phyloP scores from a whole-genome alignment of 2,113 vertebrate genomes.

The Kobus ellipsiprymnus region DNA sequence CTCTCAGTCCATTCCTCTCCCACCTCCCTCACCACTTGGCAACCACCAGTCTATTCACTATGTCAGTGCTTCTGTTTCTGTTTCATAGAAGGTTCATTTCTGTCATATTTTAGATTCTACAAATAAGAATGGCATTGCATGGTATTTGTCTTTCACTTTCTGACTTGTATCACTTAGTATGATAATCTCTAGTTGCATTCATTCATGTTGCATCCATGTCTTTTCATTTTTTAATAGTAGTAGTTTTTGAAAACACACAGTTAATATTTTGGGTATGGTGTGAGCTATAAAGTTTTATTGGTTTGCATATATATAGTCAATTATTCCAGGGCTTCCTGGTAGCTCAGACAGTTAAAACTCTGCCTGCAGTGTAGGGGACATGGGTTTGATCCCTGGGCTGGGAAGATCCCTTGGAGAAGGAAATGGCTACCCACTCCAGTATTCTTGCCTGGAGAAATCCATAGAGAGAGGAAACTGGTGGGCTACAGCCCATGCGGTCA shows the following conservation, averaged over 20 bases:
- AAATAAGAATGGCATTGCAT: neutral
- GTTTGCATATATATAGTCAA: neutral
- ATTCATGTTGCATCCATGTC: neutral
- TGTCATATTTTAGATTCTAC: neutral
- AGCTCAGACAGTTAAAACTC: neutral
- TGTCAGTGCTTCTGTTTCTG: neutral
- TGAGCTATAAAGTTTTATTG: neutral
- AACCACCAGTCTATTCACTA: neutral
- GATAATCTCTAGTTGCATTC: neutral
- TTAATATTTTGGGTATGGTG: neutral
- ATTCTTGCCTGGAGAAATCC: neutral
- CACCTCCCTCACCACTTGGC: neutral
- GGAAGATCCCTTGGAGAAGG: neutral
- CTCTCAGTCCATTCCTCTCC: neutral
- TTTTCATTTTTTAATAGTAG: neutral
- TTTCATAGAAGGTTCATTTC: neutral
- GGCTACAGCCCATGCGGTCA: fast-evolving
- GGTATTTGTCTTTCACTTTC: neutral
- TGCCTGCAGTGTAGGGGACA: neutral
- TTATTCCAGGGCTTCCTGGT: neutral
- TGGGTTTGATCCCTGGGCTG: neutral
- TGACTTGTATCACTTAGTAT: neutral
- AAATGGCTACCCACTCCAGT: neutral
- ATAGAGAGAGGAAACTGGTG: neutral
- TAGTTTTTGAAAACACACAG: neutral